phyloP scores from a whole-genome alignment of 2,888 invertebrate species.

The Pristionchus mayeri region DNA sequence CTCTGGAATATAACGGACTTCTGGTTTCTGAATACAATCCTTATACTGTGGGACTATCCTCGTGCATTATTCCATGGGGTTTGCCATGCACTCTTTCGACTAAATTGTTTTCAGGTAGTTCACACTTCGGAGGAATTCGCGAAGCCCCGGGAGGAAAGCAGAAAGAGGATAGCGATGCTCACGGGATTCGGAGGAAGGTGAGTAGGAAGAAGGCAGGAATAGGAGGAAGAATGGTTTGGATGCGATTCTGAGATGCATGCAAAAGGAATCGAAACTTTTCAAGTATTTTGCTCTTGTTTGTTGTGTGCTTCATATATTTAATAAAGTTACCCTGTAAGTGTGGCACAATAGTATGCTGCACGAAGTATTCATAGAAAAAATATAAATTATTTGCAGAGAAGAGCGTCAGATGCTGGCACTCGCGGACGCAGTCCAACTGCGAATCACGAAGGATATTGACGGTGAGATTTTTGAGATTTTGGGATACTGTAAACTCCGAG shows the following conservation, averaged over 20 bases:
- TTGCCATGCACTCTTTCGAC: too few species aligned
- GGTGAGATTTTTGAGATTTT: constrained; percentile 22
- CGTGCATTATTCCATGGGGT: too few species aligned
- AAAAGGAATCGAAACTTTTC: too few species aligned
- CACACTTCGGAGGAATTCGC: constrained; percentile 37
- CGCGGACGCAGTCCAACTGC: constrained; percentile 41
- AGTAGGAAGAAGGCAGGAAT: not conserved
- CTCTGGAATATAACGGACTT: not conserved
- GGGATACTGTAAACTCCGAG: too few species aligned
- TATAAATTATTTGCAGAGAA: constrained; percentile 1
- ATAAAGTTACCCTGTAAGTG: too few species aligned
- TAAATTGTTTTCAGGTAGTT: not conserved
- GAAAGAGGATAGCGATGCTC: constrained; percentile 25
- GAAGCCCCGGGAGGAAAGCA: not conserved
- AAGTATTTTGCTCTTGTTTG: too few species aligned
- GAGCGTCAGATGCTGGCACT: constrained; percentile 35
- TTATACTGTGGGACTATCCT: too few species aligned
- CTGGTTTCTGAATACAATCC: not conserved
- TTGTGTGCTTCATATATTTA: too few species aligned
- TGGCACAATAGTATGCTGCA: too few species aligned
- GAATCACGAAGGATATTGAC: constrained; percentile 42
- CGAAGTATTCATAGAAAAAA: not conserved
- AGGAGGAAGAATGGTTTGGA: not conserved
- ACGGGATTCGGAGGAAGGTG: constrained; percentile 46
- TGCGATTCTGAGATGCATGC: too few species aligned